Evolutionary conservation across 2,797 vertebrate genomes (phyloP).

Genomic region (Acanthurus tractus): DNA sequence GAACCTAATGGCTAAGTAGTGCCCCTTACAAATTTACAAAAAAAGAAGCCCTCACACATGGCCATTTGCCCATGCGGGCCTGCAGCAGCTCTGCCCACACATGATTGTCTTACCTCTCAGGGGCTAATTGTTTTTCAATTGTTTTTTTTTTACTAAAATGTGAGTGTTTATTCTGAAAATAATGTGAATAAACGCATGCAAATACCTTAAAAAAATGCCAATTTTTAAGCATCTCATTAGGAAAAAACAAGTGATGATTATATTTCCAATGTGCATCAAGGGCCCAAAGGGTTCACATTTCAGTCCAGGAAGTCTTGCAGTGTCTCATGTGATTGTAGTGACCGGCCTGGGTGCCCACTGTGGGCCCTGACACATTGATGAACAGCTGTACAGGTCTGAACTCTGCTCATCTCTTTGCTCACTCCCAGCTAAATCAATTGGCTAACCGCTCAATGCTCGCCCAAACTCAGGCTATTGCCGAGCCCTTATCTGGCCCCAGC

Average conservation of each 20-base stretch:
- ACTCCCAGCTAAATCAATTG: constrained; percentile 77
- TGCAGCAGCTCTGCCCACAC: no score
- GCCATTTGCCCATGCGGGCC: no score
- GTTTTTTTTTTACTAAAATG: no score
- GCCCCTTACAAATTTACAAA: no score
- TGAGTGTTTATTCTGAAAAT: no score
- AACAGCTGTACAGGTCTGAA: constrained; percentile 74
- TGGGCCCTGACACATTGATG: constrained; percentile 75
- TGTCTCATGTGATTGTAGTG: constrained; percentile 4
- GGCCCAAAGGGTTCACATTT: neutral
- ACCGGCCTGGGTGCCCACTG: constrained; percentile 17
- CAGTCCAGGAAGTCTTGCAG: neutral
- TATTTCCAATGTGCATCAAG: neutral
- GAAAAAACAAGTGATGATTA: neutral
- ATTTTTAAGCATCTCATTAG: neutral
- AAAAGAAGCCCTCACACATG: no score
- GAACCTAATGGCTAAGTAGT: no score
- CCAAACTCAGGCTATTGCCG: constrained; percentile 71
- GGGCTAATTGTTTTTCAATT: no score
- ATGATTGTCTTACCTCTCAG: no score
- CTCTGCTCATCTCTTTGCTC: constrained; percentile 71
- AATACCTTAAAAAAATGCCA: no score
- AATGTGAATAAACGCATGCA: no score
- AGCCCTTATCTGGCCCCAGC: constrained; percentile 78
- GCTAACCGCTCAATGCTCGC: constrained; percentile 75